phyloP scores from a whole-genome alignment of 2,888 invertebrate genomes.

The Griposia aprilina region DNA sequence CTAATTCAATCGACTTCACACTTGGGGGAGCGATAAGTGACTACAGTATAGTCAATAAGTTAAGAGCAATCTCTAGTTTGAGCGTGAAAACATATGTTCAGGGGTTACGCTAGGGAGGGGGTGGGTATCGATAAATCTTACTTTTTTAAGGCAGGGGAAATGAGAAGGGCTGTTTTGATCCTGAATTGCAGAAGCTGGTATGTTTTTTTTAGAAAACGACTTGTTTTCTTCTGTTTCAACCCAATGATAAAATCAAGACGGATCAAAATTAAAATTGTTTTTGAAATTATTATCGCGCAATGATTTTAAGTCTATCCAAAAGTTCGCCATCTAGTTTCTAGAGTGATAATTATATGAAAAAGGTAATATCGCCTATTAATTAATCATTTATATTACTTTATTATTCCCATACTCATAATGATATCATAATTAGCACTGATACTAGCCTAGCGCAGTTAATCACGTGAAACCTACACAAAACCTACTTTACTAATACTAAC shows the following conservation, averaged over 20 bases:
- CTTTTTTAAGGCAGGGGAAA: not conserved
- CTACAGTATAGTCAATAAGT: conserved; percentile 64
- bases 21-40: conserved; percentile 46
- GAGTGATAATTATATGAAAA: not conserved
- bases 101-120: conserved; percentile 59
- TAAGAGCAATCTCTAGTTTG: conserved; percentile 67
- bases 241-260: not conserved
- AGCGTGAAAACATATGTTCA: conserved; percentile 74
- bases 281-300: too few species aligned
- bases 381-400: conserved; percentile 1
- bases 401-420: not conserved
- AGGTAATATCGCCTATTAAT: not conserved
- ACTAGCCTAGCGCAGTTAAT: conserved; percentile 10
- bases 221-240: not conserved
- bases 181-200: not conserved
- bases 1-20: conserved; percentile 55
- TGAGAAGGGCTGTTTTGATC: not conserved
- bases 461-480: conserved; percentile 14
- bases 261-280: not conserved
- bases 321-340: not conserved
- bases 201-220: not conserved
- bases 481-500: conserved; percentile 13
- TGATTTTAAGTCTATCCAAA: not conserved
- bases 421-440: conserved; percentile 38
- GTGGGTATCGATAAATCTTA: conserved; percentile 48